These are phyloP conservation scores for Drosophila pegasa DNA, from an alignment of 2,888 invertebrate species.

Conservation along the genomic window DNA sequence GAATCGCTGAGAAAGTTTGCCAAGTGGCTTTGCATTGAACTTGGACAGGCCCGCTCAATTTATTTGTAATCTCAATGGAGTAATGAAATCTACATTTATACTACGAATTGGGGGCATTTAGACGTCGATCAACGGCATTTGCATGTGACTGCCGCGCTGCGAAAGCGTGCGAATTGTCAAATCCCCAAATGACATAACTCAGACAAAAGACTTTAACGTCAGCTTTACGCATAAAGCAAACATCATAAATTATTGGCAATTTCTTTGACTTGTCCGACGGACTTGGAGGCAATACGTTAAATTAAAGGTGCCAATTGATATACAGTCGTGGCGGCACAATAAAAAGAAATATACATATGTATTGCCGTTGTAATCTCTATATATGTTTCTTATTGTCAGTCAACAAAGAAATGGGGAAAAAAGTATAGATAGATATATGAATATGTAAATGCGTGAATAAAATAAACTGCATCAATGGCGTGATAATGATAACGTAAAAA, in stretches of 20 bases:
- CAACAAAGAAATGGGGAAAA: conserved; percentile 14
- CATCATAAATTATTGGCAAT: conserved; percentile 51
- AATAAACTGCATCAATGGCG: not conserved
- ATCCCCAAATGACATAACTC: conserved; percentile 61
- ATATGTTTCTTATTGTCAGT: conserved; percentile 16
- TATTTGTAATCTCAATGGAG: conserved; percentile 3
- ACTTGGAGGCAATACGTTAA: not conserved
- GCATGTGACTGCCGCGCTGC: conserved; percentile 31
- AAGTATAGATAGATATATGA: not conserved
- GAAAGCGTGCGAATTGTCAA: conserved; percentile 38
- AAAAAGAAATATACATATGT: conserved; percentile 7
- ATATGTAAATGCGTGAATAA: not conserved
- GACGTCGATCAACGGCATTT: conserved; percentile 16
- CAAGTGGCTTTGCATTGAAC: conserved; percentile 48
- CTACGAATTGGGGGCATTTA: not conserved
- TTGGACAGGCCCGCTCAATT: conserved; percentile 7
- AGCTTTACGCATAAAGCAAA: conserved; percentile 19
- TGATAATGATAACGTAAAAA: not conserved
- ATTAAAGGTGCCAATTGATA: conserved; percentile 17
- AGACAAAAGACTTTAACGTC: conserved; percentile 31
- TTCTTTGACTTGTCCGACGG: conserved; percentile 3
- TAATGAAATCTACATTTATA: conserved; percentile 6
- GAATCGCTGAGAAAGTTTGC: conserved; percentile 53
- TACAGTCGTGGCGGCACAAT: conserved; percentile 15
- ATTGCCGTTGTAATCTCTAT: conserved; percentile 21